Evolutionary conservation across 30 jellyfish, hydroid and myxozoan genomes (phyloP).

Genomic region (Pelagia noctiluca): DNA sequence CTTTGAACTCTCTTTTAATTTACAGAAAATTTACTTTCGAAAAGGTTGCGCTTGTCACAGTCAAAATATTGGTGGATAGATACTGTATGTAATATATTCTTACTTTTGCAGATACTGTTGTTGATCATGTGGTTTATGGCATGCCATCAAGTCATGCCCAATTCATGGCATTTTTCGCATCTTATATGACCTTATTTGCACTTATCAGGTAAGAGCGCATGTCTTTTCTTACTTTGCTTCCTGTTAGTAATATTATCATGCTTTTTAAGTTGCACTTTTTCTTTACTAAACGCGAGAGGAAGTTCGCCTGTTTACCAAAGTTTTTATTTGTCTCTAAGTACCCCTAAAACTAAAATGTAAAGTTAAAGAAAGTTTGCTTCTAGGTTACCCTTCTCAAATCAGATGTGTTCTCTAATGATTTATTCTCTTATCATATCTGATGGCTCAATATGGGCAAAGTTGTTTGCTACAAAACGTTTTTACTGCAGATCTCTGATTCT

Average conservation of each 20-base stretch:
- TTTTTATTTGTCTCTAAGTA: neutral
- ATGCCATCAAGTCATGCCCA: constrained; percentile 99
- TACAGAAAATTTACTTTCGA: neutral
- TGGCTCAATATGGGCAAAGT: too few relatives aligned
- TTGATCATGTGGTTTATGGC: constrained; percentile 76
- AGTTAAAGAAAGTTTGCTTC: neutral
- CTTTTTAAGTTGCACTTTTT: too few relatives aligned
- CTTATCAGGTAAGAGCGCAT: constrained; percentile 87
- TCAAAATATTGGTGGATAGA: neutral
- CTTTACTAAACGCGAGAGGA: too few relatives aligned
- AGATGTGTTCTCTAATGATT: neutral
- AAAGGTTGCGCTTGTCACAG: neutral
- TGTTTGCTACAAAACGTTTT: too few relatives aligned
- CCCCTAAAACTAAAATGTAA: neutral
- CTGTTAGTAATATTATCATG: too few relatives aligned
- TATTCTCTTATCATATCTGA: too few relatives aligned
- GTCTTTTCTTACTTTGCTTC: too few relatives aligned
- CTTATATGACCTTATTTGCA: constrained; percentile 82
- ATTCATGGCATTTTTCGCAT: constrained; percentile 88
- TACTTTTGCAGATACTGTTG: constrained; percentile 35
- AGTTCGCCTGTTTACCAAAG: neutral
- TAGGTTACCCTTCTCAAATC: neutral
- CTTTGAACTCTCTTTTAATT: neutral
- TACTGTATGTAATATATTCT: too few relatives aligned
- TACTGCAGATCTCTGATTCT: too few relatives aligned